phyloP scores from a whole-genome alignment of 2,113 vertebrate genomes.

The Kobus ellipsiprymnus region DNA sequence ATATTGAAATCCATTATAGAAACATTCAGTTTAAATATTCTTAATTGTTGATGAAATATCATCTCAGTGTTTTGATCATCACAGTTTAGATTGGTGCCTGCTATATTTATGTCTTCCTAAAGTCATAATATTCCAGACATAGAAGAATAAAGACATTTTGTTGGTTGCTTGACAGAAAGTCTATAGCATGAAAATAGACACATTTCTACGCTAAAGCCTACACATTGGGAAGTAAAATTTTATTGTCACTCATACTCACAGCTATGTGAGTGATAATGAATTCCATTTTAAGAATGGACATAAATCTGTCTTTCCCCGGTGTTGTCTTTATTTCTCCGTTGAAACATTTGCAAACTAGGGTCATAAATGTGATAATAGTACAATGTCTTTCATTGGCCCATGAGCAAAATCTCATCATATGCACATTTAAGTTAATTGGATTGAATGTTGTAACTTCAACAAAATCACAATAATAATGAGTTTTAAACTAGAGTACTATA shows the following conservation, averaged over 20 bases:
- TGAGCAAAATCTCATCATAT: background rate
- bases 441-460: background rate
- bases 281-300: background rate
- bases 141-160: background rate
- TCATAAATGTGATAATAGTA: background rate
- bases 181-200: constrained; percentile 8
- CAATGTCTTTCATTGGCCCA: background rate
- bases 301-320: background rate
- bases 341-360: background rate
- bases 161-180: constrained; percentile 33
- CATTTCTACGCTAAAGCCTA: background rate
- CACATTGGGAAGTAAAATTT: background rate
- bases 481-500: background rate
- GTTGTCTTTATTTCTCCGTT: background rate
- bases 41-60: constrained; percentile 34
- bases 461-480: background rate
- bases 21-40: constrained; percentile 31
- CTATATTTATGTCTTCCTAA: background rate
- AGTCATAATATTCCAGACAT: constrained; percentile 2
- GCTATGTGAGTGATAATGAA: background rate
- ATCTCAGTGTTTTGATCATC: constrained; percentile 24
- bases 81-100: background rate
- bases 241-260: background rate
- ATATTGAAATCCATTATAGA: background rate
- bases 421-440: background rate